These are phyloP conservation scores for Dendrocincla fuliginosa DNA, from an alignment of 2,797 vertebrate species.

Conservation along the genomic window DNA sequence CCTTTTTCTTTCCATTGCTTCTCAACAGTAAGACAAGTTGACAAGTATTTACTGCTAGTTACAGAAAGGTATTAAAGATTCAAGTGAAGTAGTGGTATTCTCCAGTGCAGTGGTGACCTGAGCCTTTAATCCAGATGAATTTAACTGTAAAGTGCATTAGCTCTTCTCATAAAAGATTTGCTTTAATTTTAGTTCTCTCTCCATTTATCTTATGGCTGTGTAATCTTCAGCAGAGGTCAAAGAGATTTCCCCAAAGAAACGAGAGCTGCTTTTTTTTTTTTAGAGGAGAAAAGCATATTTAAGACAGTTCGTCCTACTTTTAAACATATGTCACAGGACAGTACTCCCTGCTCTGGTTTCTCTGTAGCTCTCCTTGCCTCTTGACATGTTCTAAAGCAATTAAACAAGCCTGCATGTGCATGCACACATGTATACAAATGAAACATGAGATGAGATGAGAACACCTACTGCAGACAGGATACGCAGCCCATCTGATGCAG, in stretches of 20 bases:
- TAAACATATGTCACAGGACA: conserved; percentile 7
- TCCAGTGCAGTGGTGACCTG: background rate
- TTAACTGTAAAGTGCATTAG: conserved; percentile 62
- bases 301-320: background rate
- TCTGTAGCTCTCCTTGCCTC: background rate
- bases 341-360: background rate
- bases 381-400: conserved; percentile 20
- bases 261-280: conserved; percentile 50
- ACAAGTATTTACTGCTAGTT: conserved; percentile 24
- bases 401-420: background rate
- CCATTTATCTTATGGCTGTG: conserved; percentile 69
- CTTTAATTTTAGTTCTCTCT: conserved; percentile 75
- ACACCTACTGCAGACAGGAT: background rate
- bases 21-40: background rate
- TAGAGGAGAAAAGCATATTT: conserved; percentile 30
- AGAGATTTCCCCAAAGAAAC: conserved; percentile 72
- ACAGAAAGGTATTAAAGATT: conserved; percentile 38
- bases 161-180: conserved; percentile 58
- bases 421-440: background rate
- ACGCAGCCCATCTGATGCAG: background rate
- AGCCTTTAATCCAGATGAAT: conserved; percentile 62
- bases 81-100: background rate
- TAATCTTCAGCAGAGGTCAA: conserved; percentile 75
- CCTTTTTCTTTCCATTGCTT: background rate
- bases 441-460: conserved; percentile 43